phyloP scores from a whole-genome alignment of 2,797 vertebrate species.

The Apodemus agrarius region DNA sequence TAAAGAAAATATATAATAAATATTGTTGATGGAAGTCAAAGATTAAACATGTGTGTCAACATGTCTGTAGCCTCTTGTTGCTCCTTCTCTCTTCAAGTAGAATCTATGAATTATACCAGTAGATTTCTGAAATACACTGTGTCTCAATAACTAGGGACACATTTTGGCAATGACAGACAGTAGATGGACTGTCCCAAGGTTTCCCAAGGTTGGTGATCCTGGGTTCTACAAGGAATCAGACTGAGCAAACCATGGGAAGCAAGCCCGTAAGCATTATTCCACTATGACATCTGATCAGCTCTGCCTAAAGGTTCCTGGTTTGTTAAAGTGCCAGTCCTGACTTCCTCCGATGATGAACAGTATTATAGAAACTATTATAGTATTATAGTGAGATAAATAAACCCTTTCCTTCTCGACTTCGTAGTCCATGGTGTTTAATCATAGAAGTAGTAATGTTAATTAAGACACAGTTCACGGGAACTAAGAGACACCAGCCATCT shows the following conservation, averaged over 20 bases:
- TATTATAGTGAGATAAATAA: not conserved
- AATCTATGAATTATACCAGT: not conserved
- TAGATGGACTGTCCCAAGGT: not conserved
- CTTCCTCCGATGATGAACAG: not conserved
- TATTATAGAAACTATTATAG: not conserved
- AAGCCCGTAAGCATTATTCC: too few species aligned
- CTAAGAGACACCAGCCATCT: not conserved
- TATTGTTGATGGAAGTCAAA: not conserved
- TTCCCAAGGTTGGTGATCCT: not conserved
- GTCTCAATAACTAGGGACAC: not conserved
- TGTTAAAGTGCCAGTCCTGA: not conserved
- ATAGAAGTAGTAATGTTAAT: not conserved
- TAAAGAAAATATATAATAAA: not conserved
- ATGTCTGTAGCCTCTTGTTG: accelerated
- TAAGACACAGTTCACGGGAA: not conserved
- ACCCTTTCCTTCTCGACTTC: not conserved
- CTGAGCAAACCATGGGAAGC: not conserved
- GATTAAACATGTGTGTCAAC: not conserved
- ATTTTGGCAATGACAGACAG: not conserved
- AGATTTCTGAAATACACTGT: not conserved
- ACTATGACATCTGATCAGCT: not conserved
- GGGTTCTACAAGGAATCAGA: not conserved
- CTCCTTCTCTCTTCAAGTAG: not conserved
- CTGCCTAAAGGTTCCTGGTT: not conserved
- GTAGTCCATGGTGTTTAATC: not conserved